Evolutionary conservation across 2,113 vertebrate genomes (phyloP).

Genomic region (Butorides virescens): DNA sequence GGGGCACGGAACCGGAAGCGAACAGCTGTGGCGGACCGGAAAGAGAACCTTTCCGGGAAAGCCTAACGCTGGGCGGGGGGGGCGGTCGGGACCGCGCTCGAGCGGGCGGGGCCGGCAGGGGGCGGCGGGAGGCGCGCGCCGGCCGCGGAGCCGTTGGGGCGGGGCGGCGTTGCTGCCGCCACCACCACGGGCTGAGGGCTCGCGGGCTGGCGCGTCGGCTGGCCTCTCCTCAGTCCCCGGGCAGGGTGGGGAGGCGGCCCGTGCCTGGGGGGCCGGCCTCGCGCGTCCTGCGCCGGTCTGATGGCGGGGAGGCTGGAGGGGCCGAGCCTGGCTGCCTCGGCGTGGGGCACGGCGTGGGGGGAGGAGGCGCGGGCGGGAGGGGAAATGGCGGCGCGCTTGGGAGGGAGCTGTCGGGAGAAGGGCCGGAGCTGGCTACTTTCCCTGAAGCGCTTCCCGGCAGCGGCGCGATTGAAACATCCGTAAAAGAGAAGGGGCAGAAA

Average conservation of each 20-base stretch:
- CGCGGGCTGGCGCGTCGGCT: background rate
- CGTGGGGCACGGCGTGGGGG: too few relatives aligned
- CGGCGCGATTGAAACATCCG: background rate
- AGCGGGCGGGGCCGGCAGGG: background rate
- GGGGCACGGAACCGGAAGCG: constrained; percentile 46
- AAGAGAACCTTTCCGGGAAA: constrained; percentile 25
- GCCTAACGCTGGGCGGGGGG: too few relatives aligned
- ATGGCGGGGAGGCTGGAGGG: too few relatives aligned
- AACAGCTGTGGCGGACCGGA: background rate
- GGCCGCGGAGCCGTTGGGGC: background rate
- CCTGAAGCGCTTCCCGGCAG: background rate
- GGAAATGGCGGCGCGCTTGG: background rate
- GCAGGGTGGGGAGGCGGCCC: background rate
- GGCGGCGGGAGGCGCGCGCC: background rate
- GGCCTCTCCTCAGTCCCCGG: background rate
- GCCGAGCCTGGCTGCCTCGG: too few relatives aligned
- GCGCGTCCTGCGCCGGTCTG: too few relatives aligned
- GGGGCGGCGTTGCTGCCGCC: too few relatives aligned
- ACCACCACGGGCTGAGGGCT: too few relatives aligned
- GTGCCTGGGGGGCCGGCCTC: background rate
- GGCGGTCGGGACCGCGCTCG: too few relatives aligned
- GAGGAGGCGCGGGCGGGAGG: background rate
- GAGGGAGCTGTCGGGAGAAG: background rate
- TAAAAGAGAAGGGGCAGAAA: accelerated
- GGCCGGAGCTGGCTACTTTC: background rate